phyloP scores from a whole-genome alignment of 2,113 vertebrate species.

The Corydoras maculifer region DNA sequence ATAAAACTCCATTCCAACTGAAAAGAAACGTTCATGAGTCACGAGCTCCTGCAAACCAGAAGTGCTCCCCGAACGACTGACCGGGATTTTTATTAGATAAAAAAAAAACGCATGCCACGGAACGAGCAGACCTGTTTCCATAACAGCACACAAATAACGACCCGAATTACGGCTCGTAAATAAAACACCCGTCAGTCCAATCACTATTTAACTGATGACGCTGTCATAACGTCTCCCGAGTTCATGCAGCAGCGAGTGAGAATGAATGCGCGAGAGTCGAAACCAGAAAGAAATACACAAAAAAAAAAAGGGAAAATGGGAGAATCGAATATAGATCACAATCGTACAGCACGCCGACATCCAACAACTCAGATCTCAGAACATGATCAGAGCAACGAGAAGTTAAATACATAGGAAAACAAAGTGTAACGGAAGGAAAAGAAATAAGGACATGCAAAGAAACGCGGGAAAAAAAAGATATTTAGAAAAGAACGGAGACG shows the following conservation, averaged over 20 bases:
- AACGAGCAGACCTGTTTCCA: too few relatives aligned
- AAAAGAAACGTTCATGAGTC: not conserved
- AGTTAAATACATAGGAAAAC: not conserved
- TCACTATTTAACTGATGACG: too few relatives aligned
- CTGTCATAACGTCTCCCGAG: not conserved
- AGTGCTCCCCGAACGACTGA: too few relatives aligned
- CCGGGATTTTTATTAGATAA: too few relatives aligned
- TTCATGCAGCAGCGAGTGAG: not conserved
- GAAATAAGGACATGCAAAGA: not conserved
- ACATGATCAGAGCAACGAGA: not conserved
- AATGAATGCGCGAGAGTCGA: not conserved
- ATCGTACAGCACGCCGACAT: too few relatives aligned
- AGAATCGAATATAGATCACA: not conserved
- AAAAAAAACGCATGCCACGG: too few relatives aligned
- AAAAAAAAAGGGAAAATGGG: not conserved
- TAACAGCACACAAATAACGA: too few relatives aligned
- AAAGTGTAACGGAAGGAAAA: not conserved
- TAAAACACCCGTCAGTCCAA: too few relatives aligned
- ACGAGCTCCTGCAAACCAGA: not conserved
- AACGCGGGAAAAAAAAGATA: too few relatives aligned
- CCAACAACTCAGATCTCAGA: slow-evolving; percentile 22
- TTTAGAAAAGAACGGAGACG: too few relatives aligned
- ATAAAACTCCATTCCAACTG: not conserved
- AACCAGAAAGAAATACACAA: not conserved
- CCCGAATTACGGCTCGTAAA: too few relatives aligned